Evolutionary conservation across 2,113 vertebrate species (phyloP), one percentile per base, ranked within the genome.

Genomic region (Uropsilus gracilis): DNA sequence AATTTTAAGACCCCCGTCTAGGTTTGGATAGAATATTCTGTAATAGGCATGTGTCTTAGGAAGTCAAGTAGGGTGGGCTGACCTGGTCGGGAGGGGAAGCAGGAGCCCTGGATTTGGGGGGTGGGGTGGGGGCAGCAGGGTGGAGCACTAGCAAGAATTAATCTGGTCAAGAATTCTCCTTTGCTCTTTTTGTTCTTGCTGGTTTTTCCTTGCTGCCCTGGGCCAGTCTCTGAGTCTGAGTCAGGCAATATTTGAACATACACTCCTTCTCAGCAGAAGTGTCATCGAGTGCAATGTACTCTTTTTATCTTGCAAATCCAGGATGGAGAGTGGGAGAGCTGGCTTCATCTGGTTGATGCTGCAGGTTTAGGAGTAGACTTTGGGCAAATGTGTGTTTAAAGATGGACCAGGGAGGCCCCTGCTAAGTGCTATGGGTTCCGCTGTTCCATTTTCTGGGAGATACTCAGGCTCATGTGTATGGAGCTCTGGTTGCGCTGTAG

Each of bases 171-270:
- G 63, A 91, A 42, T 61, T 91, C 61, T 34, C 59, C 28, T 63
- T 30, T 91, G 16, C n/a, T 20, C 30, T 87, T 95, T 57, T 78
- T 91, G 73, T 46, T 90, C 24, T 86, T 92, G 59, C 77, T 89
- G 32, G 32, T 44, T 91, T 69, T 87, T 80, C 66, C 81, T 80
- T 85, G 50, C 78, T 92, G 50, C 64, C 46, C 57, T 68, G 32
- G 39, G 34, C 39, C 83, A 28, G 34, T 63, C 22, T 82, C 89
- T 42, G 46, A 93, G 83, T 71, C 46, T 61, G 78, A 84, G n/a
- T 69, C 22, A n/a, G 92, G 26, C 44, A 89, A 83, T 71, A 84
- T 66, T 86, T 48, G 66, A 82, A 86, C 75, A n/a, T 59, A 57
- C 39, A 71, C 90, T 92, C 69, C 32, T 68, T 86, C 50, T 42